phyloP scores from a whole-genome alignment of 2,888 invertebrate species.

The Hirtodrosophila histrioides region DNA sequence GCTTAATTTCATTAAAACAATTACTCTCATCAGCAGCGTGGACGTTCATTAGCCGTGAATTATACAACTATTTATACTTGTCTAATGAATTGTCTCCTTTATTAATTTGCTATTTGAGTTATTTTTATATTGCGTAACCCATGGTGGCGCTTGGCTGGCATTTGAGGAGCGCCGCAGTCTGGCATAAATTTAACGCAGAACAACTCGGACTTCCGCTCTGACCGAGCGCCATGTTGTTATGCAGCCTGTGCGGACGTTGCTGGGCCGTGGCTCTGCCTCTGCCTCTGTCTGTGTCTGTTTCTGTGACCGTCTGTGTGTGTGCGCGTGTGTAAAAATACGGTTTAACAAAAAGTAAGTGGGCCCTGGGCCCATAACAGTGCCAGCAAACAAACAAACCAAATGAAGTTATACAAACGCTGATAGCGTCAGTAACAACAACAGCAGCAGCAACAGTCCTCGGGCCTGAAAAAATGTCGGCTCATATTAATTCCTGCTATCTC shows the following conservation, averaged over 20 bases:
- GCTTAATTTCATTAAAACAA: too few species aligned
- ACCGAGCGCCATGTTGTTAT: conserved; percentile 74
- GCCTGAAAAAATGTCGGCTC: conserved; percentile 56
- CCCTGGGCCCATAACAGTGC: conserved; percentile 36
- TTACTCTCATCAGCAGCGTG: too few species aligned
- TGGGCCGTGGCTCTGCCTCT: conserved; percentile 17
- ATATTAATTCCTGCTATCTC: conserved; percentile 74
- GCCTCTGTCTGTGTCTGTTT: background rate
- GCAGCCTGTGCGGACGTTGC: conserved; percentile 51
- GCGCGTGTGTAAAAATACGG: conserved; percentile 51
- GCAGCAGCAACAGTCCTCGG: conserved; percentile 29
- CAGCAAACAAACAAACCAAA: conserved; percentile 60
- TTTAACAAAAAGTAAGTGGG: conserved; percentile 61
- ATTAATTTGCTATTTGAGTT: background rate
- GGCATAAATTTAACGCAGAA: conserved; percentile 71
- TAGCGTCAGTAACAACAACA: conserved; percentile 45
- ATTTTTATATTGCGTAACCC: conserved; percentile 17
- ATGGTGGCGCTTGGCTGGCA: conserved; percentile 41
- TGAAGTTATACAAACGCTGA: conserved; percentile 73
- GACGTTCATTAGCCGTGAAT: too few species aligned
- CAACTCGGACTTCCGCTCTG: conserved; percentile 72
- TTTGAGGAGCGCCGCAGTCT: conserved; percentile 38
- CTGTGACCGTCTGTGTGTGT: conserved; percentile 8
- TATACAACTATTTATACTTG: too few species aligned
- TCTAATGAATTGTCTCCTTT: too few species aligned